A percentile compares a stretch with the other conserved stretches of the same genome.
phyloP scores from a whole-genome alignment of 2,888 invertebrate species.

The Drosophila differens region DNA sequence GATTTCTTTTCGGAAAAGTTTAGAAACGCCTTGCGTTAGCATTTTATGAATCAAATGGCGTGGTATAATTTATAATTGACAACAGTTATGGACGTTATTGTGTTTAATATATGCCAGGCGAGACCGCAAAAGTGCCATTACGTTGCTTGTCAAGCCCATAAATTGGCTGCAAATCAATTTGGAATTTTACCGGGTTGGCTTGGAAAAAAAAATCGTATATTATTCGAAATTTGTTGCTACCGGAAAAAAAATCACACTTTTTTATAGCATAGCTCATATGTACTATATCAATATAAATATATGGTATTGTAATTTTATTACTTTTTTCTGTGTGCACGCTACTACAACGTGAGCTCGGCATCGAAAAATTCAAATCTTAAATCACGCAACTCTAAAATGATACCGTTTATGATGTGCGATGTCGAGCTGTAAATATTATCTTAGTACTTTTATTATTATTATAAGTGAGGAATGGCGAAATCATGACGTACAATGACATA shows the following conservation, averaged over 20 bases:
- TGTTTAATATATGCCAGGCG: slow-evolving; percentile 21
- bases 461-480: slow-evolving; percentile 44
- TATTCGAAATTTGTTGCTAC: slow-evolving; percentile 2
- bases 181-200: slow-evolving; percentile 23
- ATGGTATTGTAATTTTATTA: neutral
- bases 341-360: slow-evolving; percentile 38
- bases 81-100: slow-evolving; percentile 41
- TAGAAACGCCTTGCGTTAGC: slow-evolving; percentile 19
- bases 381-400: slow-evolving; percentile 60
- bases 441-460: slow-evolving; percentile 14
- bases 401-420: slow-evolving; percentile 63
- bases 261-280: neutral
- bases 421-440: slow-evolving; percentile 29
- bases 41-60: slow-evolving; percentile 38
- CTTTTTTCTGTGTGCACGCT: slow-evolving; percentile 37
- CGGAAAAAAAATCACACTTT: slow-evolving; percentile 14
- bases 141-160: slow-evolving; percentile 23
- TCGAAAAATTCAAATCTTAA: slow-evolving; percentile 29
- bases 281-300: neutral
- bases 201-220: slow-evolving; percentile 27
- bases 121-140: slow-evolving; percentile 26
- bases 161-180: slow-evolving; percentile 35
- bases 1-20: slow-evolving; percentile 43
- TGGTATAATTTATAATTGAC: slow-evolving; percentile 52
- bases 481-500: slow-evolving; percentile 17